Evolutionary conservation across 1,140 invertebrate genomes (phyloP).

Genomic region (Halictus rubicundus): DNA sequence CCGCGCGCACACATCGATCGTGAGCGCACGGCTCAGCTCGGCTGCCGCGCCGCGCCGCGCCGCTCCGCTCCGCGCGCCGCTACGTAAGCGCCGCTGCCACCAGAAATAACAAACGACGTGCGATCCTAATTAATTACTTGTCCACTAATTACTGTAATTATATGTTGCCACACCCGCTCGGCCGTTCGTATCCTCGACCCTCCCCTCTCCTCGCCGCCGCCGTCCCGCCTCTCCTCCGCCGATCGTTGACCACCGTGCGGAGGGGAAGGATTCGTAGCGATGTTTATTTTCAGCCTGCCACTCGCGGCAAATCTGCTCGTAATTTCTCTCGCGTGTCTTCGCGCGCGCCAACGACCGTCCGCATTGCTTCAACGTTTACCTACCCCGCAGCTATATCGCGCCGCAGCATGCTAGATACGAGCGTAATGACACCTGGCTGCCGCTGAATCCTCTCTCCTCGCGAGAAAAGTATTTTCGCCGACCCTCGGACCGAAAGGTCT

Average conservation of each 20-base stretch:
- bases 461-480: too few species aligned
- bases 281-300: constrained; percentile 39
- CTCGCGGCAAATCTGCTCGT: constrained; percentile 43
- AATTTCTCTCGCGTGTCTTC: constrained; percentile 41
- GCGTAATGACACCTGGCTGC: neutral
- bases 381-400: constrained; percentile 17
- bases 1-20: constrained; percentile 11
- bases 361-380: constrained; percentile 7
- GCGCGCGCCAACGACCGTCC: neutral
- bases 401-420: neutral
- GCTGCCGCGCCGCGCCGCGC: neutral
- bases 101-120: constrained; percentile 74
- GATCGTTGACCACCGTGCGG: neutral
- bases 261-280: constrained; percentile 30
- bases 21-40: neutral
- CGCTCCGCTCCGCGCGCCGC: neutral
- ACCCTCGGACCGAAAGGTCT: too few species aligned
- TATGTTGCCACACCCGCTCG: constrained; percentile 66
- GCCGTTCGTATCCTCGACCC: constrained; percentile 16
- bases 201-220: neutral
- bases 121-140: constrained; percentile 74
- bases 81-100: constrained; percentile 45
- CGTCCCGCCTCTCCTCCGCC: neutral
- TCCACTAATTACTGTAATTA: constrained; percentile 72
- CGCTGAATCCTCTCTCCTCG: neutral